Conservation (phyloP, 1,140 invertebrate species). For the Trichonephila inaurata region DNA sequence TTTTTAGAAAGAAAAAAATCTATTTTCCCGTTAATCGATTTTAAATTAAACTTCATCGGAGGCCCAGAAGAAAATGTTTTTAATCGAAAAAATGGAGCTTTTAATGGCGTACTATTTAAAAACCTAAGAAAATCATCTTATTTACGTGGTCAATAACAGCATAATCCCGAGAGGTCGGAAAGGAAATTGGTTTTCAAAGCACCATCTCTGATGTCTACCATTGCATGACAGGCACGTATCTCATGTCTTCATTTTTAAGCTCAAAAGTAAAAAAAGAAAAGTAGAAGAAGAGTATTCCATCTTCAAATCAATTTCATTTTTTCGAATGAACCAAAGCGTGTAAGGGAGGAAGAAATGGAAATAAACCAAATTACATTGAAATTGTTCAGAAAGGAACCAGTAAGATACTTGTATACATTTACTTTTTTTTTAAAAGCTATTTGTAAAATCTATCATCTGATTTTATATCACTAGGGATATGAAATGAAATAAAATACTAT, state of each 20-base stretch:
- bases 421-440: background rate
- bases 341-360: background rate
- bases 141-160: conserved; percentile 22
- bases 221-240: conserved; percentile 10
- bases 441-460: background rate
- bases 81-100: background rate
- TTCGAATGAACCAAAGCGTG: background rate
- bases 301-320: conserved; percentile 30
- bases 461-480: background rate
- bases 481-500: background rate
- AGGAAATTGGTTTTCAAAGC: conserved; percentile 22
- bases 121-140: conserved; percentile 7
- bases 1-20: background rate
- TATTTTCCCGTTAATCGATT: background rate
- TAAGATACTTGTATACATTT: background rate
- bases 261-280: background rate
- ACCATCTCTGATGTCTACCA: conserved; percentile 18
- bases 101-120: conserved; percentile 20
- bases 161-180: background rate
- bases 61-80: background rate
- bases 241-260: conserved; percentile 1
- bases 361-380: background rate
- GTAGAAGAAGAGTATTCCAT: background rate
- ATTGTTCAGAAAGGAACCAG: background rate
- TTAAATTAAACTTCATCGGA: conserved; percentile 15